Base-by-base conservation (phyloP, 2,797 vertebrate genomes). In the Intellagama lesueurii region DNA sequence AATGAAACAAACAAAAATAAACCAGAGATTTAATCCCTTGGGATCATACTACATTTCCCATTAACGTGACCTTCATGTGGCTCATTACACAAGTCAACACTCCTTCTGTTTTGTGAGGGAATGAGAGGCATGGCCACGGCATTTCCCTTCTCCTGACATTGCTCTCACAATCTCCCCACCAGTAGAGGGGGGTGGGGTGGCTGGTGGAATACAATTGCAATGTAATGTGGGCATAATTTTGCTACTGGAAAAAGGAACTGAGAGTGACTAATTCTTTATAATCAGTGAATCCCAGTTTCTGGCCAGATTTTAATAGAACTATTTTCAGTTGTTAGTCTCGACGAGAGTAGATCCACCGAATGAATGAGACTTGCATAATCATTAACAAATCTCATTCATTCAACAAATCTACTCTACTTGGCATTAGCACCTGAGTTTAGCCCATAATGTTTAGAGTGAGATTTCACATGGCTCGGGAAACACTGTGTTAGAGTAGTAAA, bases 391-490 rank as follows among this genome's bases (percentile, higher is more conserved):
- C 52, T 56, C 52, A 56, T 56, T 56, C 14, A 14, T 56, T 56
- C 52, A 56, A 56, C 14, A 2, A 9, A 11, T 12, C 52, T 56
- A 56, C 11, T 56, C 52, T 56, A 9, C 52, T 56, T 56, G 52
- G 14, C 52, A 56, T 56, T 14, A 56, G 52, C 52, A 56, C 11
- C 52, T 12, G 9, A 14, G 14, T 56, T 56, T 56, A 56, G 52
- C 7, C 52, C 52, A 56, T 56, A 32, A 30, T 64, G 28, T 88
- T 72, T 75, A 52, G 17, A 60, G 16, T 72, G 9, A 12, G 9
- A 82, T 66, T 66, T 66, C 70, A 64, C 26, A 88, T 49, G 47
- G 52, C 66, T 82, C 47, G 70, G 69, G 44, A 84, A 79, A 85
- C 66, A 40, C 32, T 28, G 87, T 79, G 87, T 1, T 1, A 35